Base-by-base conservation (phyloP, 2,888 invertebrate species). In the Dasysyrphus tricinctus region DNA sequence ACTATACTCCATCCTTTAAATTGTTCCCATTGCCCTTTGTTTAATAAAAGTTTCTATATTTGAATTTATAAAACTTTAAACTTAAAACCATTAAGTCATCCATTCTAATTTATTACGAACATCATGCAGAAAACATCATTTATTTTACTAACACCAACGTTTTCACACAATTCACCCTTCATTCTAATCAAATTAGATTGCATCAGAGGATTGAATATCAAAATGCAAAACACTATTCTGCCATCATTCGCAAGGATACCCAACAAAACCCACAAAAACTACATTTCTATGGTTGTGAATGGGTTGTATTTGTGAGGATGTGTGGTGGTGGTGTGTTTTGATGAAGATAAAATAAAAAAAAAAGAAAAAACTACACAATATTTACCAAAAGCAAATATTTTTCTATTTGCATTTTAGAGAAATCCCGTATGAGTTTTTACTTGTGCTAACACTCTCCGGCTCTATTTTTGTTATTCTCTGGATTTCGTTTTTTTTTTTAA, bases 361-460 rank as follows among this genome's bases (percentile, higher is more conserved):
- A 54, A 54, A 24, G 24, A 47, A 14, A 7, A 73, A 49, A 49
- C 57, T 44, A 19, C 54, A 70, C 24, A 73, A 74, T 70, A 76
- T 76, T 80, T 76, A 73, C 80, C 70, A 44, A 54, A 59, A 72
- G 54, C 76, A 84, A 84, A 84, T 76, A 80, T 84, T 84, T 84
- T 67, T 84, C 76, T 80, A 76, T 80, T 80, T 77, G 54, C 76
- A 76, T 69, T 24, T 69, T 80, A 80, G 67, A 80, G 67, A 80
- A 84, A 80, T 73, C 76, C 80, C 70, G 61, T 79, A 63, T 70
- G 69, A 79, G 74, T 74, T 70, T 44, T 37, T 76, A 56, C 63
- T 80, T 76, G 74, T 76, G 56, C 42, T 34, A 47, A 70, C 63
- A 80, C 61, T 56, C 63, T 57, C 16, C 39, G 37, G 69, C 19